These are phyloP conservation scores for Ditula angustiorana DNA, from an alignment of 2,888 invertebrate genomes.

Conservation along the genomic window DNA sequence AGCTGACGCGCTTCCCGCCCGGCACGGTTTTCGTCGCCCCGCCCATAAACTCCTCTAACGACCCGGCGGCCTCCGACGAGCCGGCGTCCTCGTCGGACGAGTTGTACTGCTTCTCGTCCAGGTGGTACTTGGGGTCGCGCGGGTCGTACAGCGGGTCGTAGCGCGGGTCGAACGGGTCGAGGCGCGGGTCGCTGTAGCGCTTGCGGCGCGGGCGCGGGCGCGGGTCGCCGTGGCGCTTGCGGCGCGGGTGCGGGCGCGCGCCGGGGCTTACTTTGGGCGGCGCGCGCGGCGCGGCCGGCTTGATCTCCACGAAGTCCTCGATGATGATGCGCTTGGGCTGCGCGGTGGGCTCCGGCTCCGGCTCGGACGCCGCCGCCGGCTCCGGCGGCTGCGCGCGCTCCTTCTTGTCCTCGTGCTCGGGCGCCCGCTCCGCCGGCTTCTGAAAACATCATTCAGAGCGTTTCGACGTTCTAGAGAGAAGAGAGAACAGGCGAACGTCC, in stretches of 20 bases:
- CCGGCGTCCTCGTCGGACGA: no score
- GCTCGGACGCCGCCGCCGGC: conserved; percentile 20
- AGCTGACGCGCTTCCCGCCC: neutral
- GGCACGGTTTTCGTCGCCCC: no score
- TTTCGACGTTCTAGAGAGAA: no score
- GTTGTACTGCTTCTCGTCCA: no score
- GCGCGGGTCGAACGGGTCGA: no score
- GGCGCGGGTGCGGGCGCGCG: neutral
- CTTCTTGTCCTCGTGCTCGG: neutral
- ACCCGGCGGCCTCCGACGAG: no score
- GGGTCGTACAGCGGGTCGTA: no score
- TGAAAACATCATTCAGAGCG: no score
- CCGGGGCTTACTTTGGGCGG: conserved; percentile 6
- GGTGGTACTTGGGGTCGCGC: no score
- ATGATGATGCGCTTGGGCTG: conserved; percentile 62
- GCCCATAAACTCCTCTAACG: no score
- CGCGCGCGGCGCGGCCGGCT: conserved; percentile 40
- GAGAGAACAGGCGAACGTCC: no score
- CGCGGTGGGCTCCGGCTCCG: conserved; percentile 18
- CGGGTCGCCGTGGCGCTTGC: neutral
- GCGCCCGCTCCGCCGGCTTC: neutral
- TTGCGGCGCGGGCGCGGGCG: neutral
- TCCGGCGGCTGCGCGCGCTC: neutral
- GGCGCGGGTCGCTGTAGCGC: no score
- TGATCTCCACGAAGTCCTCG: conserved; percentile 68